A percentile compares a stretch with the other conserved stretches of the same genome.
Conservation (phyloP, 1,140 invertebrate species). For the Aradophagus sp. region DNA sequence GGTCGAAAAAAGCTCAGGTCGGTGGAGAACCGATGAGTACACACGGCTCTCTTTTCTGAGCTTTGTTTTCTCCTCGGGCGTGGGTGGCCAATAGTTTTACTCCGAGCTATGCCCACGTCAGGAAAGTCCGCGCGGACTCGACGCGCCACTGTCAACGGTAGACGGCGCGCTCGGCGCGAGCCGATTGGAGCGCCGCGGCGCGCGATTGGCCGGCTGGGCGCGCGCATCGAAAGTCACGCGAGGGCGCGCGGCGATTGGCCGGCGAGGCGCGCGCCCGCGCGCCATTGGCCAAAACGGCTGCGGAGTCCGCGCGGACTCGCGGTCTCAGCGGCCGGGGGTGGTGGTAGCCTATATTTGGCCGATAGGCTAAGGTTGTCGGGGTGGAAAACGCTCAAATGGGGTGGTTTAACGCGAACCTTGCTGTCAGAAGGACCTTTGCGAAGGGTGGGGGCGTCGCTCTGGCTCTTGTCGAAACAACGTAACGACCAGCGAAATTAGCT, state of each 20-base stretch:
- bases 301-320: slow-evolving; percentile 66
- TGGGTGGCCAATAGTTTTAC: slow-evolving; percentile 75
- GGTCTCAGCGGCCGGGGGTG: slow-evolving; percentile 22
- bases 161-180: background rate
- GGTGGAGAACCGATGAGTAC: slow-evolving; percentile 52
- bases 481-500: slow-evolving; percentile 74
- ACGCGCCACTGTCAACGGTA: slow-evolving; percentile 46
- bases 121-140: slow-evolving; percentile 64
- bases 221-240: background rate
- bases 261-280: background rate
- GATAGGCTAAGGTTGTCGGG: slow-evolving; percentile 72
- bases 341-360: slow-evolving; percentile 68
- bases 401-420: slow-evolving; percentile 75
- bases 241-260: background rate
- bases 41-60: slow-evolving; percentile 43
- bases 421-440: slow-evolving; percentile 71
- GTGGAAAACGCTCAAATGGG: slow-evolving; percentile 76
- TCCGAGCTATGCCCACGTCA: slow-evolving; percentile 54
- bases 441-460: slow-evolving; percentile 31
- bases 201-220: slow-evolving; percentile 51
- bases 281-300: slow-evolving; percentile 55
- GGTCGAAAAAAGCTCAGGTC: slow-evolving; percentile 64
- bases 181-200: slow-evolving; percentile 48
- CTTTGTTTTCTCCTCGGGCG: slow-evolving; percentile 66
- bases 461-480: slow-evolving; percentile 70